Evolutionary conservation across 1,140 invertebrate genomes (phyloP), one percentile per base, ranked within the genome.

Genomic region (Artemia franciscana): DNA sequence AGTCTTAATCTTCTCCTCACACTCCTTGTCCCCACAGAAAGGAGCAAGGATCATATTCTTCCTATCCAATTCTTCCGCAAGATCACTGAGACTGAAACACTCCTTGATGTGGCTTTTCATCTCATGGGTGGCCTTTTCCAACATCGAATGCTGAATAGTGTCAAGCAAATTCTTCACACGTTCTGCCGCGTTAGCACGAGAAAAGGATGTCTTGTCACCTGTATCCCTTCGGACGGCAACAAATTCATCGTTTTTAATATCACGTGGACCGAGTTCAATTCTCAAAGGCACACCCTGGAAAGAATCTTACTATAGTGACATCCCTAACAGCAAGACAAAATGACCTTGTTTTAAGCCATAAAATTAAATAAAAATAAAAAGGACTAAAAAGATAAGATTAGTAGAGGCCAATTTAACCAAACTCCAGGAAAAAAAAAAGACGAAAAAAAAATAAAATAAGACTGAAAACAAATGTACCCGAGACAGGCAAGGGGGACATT

Each of bases 1-100:
- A 64, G 90, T 84, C 76, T 98, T 99, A 70, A 99, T 98, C 58
- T 80, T 81, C 62, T 98, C 94, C 73, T 99, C 96, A 71, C 96
- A 99, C 0, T 76, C 69, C 18, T 76, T 79, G 0, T 82, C 80
- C 4, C 91, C 94, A 75, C 96, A 99, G 77, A 97, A 99, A 15
- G 95, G 94, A 24, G 89, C 78, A 60, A 93, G 72, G 59, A 98
- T 78, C 2, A 98, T 80, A 71, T 88, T 91, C 68, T 92, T 95
- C 26, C 84, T 75, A 67, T 98, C 91, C 26, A 98, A 76, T 61
- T 81, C 77, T 18, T 73, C 69, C 26, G 80, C 81, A 71, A 98
- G 97, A 26, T 89, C 79, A 5, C 79, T 72, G 90, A 92, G 98
- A 62, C 82, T 77, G 30, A 82, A 80, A 0, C 83, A 80, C 9